A percentile compares a stretch with the other conserved stretches of the same genome.
These are phyloP conservation scores for Chaetodon trifasciatus DNA, from an alignment of 2,797 vertebrate genomes.

Conservation along the genomic window DNA sequence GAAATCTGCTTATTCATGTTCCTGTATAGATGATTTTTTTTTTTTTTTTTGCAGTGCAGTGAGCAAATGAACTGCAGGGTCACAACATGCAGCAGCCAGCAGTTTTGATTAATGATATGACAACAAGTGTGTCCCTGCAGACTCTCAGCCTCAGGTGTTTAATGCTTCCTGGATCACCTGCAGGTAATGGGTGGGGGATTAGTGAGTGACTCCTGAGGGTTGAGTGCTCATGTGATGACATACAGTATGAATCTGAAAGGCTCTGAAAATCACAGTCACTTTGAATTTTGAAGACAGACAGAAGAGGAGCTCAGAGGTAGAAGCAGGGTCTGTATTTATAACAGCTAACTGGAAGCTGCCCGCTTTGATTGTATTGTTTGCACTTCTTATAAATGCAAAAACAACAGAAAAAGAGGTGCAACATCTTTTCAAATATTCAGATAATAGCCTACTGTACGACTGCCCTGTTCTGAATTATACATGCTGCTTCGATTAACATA, in stretches of 20 bases:
- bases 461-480: background rate
- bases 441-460: no score
- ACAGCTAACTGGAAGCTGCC: no score
- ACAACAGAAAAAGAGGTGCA: no score
- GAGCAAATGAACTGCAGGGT: background rate
- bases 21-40: background rate
- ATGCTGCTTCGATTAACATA: no score
- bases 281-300: background rate
- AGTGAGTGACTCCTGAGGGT: background rate
- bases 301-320: background rate
- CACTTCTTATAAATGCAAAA: no score
- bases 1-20: background rate
- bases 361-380: no score
- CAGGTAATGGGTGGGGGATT: background rate
- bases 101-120: conserved; percentile 8
- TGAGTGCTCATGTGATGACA: background rate
- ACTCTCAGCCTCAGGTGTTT: conserved; percentile 25
- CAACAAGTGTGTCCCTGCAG: background rate
- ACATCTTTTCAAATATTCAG: no score
- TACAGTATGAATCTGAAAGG: background rate
- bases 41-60: background rate
- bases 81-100: background rate
- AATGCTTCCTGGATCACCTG: background rate
- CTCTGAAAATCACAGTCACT: background rate
- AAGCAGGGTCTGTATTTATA: background rate